Percentiles rank a stretch among this genome's conserved stretches.
These are phyloP conservation scores for Drosophila pectinifera DNA, from an alignment of 1,140 invertebrate genomes.

Conservation along the genomic window DNA sequence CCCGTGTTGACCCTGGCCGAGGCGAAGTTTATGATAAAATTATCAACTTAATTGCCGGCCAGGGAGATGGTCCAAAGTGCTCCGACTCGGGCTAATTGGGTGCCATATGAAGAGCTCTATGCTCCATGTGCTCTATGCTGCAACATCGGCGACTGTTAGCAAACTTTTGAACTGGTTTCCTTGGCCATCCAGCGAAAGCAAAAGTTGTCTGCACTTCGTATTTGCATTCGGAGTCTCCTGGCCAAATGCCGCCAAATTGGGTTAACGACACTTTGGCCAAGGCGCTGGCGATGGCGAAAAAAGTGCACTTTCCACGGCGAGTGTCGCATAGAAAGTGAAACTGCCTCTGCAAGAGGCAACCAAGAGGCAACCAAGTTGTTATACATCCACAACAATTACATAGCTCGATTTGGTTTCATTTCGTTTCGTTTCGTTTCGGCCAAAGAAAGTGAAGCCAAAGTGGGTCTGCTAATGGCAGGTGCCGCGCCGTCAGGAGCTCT, in stretches of 20 bases:
- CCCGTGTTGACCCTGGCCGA: conserved; percentile 55
- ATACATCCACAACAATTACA: conserved; percentile 76
- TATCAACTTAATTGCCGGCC: conserved; percentile 76
- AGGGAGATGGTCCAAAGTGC: conserved; percentile 25
- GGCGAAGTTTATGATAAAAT: conserved; percentile 82
- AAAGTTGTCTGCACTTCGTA: conserved; percentile 64
- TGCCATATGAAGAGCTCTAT: conserved; percentile 16
- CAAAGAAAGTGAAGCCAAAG: conserved; percentile 67
- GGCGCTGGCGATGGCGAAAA: conserved; percentile 26
- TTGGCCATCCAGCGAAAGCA: conserved; percentile 70
- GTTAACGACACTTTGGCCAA: conserved; percentile 79
- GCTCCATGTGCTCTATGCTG: conserved; percentile 46
- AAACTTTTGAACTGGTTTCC: conserved; percentile 76
- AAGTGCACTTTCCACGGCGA: conserved; percentile 71
- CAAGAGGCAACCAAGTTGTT: conserved; percentile 52
- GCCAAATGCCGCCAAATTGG: conserved; percentile 81
- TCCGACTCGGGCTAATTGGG: conserved; percentile 29
- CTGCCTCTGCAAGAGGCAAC: conserved; percentile 56
- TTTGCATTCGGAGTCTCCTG: conserved; percentile 59
- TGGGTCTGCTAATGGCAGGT: conserved; percentile 55
- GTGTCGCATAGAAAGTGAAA: conserved; percentile 78
- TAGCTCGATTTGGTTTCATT: conserved; percentile 59
- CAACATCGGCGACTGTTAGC: conserved; percentile 66
- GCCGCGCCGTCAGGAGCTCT: conserved; percentile 23
- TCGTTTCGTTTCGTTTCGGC: conserved; percentile 34